A percentile compares a stretch with the other conserved stretches of the same genome.
Conservation (phyloP, 2,113 vertebrate genomes). For the Misgurnus mizolepis region DNA sequence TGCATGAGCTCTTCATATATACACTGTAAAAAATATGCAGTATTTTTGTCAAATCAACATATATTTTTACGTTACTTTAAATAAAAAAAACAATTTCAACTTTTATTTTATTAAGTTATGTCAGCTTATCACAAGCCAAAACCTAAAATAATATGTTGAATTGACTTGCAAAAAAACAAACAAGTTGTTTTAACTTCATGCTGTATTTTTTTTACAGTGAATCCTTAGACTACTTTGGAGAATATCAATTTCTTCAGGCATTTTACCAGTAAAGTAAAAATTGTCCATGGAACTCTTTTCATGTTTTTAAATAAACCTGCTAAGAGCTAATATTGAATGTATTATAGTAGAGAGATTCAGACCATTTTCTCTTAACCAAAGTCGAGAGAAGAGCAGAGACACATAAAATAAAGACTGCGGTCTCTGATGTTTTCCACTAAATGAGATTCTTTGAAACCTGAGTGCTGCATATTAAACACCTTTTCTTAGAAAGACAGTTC, state of each 20-base stretch:
- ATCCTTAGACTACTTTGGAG: slow-evolving; percentile 22
- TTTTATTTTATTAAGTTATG: too few relatives aligned
- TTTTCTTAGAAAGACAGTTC: slow-evolving; percentile 22
- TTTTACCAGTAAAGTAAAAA: background rate
- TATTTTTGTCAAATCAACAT: too few relatives aligned
- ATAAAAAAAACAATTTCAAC: too few relatives aligned
- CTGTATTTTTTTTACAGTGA: background rate
- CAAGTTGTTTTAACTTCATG: too few relatives aligned
- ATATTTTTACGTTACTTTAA: too few relatives aligned
- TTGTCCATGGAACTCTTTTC: slow-evolving; percentile 12
- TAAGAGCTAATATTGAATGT: slow-evolving; percentile 12
- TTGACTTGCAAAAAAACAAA: too few relatives aligned
- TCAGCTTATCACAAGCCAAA: too few relatives aligned
- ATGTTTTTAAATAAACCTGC: slow-evolving; percentile 25
- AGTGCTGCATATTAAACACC: slow-evolving; percentile 13
- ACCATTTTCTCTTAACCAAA: slow-evolving; percentile 13
- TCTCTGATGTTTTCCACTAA: background rate
- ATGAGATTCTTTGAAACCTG: slow-evolving; percentile 14
- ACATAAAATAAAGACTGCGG: background rate
- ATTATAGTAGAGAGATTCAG: slow-evolving; percentile 6
- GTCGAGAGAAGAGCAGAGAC: background rate
- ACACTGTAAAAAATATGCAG: too few relatives aligned
- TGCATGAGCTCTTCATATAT: too few relatives aligned
- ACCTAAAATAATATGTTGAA: too few relatives aligned
- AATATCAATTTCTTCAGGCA: background rate